phyloP scores from a whole-genome alignment of 1,140 invertebrate species.

The Diplogasteroides magnus region DNA sequence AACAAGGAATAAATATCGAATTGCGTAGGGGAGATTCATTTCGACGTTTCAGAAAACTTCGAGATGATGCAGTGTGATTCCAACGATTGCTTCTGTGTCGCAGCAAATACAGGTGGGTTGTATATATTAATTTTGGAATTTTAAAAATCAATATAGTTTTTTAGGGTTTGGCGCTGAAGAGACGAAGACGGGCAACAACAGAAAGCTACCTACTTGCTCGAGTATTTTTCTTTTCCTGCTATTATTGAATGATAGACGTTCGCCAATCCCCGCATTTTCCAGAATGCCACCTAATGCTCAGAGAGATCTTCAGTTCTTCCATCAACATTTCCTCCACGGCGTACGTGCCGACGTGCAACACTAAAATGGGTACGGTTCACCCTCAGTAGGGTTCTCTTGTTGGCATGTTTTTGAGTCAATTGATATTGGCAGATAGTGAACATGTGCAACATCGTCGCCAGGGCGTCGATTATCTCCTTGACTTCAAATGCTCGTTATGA shows the following conservation, averaged over 20 bases:
- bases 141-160: too few species aligned
- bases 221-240: neutral
- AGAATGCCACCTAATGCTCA: neutral
- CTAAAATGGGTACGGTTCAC: neutral
- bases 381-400: too few species aligned
- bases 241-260: too few species aligned
- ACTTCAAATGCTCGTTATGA: too few species aligned
- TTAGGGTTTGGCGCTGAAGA: neutral
- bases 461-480: too few species aligned
- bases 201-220: neutral
- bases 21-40: too few species aligned
- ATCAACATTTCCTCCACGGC: neutral
- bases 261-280: neutral
- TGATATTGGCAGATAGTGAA: too few species aligned
- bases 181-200: neutral
- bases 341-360: neutral
- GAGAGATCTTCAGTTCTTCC: neutral
- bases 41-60: neutral
- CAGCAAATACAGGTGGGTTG: too few species aligned
- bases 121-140: too few species aligned
- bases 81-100: neutral
- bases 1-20: too few species aligned
- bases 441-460: too few species aligned
- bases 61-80: neutral
- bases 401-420: too few species aligned